Evolutionary conservation across 1,140 invertebrate genomes (phyloP).

Genomic region (Pteromalus puparum): DNA sequence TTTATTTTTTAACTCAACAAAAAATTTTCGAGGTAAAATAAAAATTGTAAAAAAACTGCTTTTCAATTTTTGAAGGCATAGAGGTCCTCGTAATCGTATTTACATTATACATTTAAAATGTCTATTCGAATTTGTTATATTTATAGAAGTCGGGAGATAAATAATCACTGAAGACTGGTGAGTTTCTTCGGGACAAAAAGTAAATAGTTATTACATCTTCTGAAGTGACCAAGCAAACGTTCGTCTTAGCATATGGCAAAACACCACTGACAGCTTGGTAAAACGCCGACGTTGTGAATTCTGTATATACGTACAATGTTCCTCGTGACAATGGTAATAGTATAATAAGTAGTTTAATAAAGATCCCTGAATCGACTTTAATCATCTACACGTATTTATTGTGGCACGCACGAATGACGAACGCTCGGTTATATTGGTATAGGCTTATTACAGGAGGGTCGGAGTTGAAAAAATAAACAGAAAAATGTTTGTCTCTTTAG

Average conservation of each 20-base stretch:
- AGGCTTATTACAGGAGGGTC: background rate
- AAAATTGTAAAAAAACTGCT: background rate
- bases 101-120: constrained; percentile 8
- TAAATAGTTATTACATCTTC: background rate
- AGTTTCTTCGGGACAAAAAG: background rate
- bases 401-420: constrained; percentile 62
- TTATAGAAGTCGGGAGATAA: background rate
- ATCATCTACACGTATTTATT: constrained; percentile 58
- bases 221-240: constrained; percentile 26
- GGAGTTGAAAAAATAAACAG: background rate
- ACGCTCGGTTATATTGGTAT: constrained; percentile 27
- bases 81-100: background rate
- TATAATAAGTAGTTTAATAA: constrained; percentile 68
- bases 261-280: constrained; percentile 15
- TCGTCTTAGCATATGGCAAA: constrained; percentile 32
- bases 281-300: background rate
- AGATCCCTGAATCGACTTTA: constrained; percentile 68
- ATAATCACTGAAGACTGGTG: constrained; percentile 1
- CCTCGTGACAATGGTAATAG: constrained; percentile 55
- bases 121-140: background rate
- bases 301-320: constrained; percentile 38
- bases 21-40: background rate
- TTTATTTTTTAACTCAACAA: background rate
- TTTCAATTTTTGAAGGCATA: background rate
- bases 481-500: background rate